A percentile compares a stretch with the other conserved stretches of the same genome.
Conservation (phyloP, 1,140 invertebrate genomes). For the Uloborus diversus region DNA sequence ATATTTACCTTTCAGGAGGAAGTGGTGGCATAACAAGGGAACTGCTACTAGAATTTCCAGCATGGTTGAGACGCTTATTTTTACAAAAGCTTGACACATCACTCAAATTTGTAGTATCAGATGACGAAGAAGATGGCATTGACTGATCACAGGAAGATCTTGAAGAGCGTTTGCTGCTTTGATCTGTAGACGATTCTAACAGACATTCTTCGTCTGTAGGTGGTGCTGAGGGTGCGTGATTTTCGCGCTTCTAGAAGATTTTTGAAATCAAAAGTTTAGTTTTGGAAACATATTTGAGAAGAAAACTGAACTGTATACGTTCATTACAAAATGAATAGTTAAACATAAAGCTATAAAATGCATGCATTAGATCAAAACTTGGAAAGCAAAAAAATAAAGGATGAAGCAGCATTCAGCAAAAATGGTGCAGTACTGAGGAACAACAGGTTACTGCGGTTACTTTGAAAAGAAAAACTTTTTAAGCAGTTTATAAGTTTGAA, state of each 20-base stretch:
- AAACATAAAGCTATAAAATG: too few relatives aligned
- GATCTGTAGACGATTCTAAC: constrained; percentile 9
- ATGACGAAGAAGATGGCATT: constrained; percentile 28
- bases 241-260: constrained; percentile 66
- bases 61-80: constrained; percentile 49
- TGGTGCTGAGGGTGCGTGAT: constrained; percentile 19
- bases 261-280: constrained; percentile 67
- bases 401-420: too few relatives aligned
- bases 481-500: too few relatives aligned
- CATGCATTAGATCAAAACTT: too few relatives aligned
- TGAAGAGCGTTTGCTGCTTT: constrained; percentile 55
- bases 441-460: too few relatives aligned
- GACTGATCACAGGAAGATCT: constrained; percentile 51
- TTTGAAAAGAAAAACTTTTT: too few relatives aligned
- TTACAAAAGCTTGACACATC: constrained; percentile 12
- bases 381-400: too few relatives aligned
- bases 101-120: constrained; percentile 8
- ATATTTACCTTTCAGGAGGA: constrained; percentile 59
- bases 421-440: too few relatives aligned
- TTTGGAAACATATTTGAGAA: too few relatives aligned
- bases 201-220: constrained; percentile 31
- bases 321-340: too few relatives aligned
- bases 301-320: too few relatives aligned
- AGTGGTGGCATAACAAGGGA: constrained; percentile 47
- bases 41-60: constrained; percentile 35